These are phyloP conservation scores for Cherax quadricarinatus DNA, from an alignment of 1,140 invertebrate genomes.

Conservation along the genomic window DNA sequence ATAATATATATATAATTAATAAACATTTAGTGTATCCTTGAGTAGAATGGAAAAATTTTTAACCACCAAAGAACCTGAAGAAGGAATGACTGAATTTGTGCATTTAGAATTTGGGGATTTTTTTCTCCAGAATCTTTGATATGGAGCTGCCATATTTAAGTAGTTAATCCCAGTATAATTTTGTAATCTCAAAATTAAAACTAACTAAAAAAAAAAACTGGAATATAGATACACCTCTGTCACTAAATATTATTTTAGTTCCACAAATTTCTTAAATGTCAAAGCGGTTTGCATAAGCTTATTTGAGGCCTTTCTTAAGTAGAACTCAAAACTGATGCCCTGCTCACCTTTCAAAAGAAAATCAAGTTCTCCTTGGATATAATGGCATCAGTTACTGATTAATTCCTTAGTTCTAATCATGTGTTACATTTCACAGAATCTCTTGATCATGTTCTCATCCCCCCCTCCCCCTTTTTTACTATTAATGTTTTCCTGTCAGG, in stretches of 20 bases:
- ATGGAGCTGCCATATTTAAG: not conserved
- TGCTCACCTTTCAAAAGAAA: constrained; percentile 28
- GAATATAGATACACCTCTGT: not conserved
- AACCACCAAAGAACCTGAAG: not conserved
- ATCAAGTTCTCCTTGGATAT: constrained; percentile 62
- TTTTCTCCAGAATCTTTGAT: not conserved
- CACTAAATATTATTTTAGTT: not conserved
- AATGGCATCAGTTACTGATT: constrained; percentile 11
- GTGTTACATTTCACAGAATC: no score
- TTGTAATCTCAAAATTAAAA: not conserved
- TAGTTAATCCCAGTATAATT: not conserved
- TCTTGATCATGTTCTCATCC: no score
- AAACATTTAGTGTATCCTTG: not conserved
- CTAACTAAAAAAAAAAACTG: not conserved
- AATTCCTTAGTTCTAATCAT: not conserved
- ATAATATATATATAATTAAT: no score
- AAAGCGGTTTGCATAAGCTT: not conserved
- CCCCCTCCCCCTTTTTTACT: no score
- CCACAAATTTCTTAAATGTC: not conserved
- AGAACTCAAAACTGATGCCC: constrained; percentile 53
- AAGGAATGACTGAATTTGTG: not conserved
- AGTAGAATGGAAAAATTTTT: not conserved
- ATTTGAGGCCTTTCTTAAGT: constrained; percentile 8
- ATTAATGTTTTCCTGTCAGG: no score
- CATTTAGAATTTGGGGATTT: not conserved